phyloP scores from a whole-genome alignment of 30 jellyfish, hydroid and myxozoan species.

The Clytia hemisphaerica region DNA sequence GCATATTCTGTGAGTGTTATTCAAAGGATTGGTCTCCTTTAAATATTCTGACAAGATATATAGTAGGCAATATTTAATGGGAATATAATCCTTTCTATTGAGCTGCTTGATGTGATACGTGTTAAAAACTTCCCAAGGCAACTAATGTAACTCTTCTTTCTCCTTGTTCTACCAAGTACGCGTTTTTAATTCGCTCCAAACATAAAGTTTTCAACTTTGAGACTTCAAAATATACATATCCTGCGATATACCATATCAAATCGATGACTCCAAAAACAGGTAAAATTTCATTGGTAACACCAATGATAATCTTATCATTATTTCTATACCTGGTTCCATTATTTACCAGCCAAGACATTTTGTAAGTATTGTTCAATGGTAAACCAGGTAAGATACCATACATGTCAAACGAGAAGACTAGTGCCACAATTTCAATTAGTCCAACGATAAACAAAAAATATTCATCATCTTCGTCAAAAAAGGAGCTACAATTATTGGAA shows the following conservation, averaged over 20 bases:
- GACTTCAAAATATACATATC: slow-evolving; percentile 11
- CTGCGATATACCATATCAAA: background rate
- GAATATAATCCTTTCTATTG: background rate
- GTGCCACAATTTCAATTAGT: background rate
- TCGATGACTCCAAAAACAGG: slow-evolving; percentile 15
- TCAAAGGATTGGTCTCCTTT: too few species aligned
- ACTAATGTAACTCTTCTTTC: background rate
- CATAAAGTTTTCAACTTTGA: slow-evolving; percentile 1
- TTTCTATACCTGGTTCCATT: slow-evolving; percentile 19
- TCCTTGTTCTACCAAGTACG: slow-evolving; percentile 7
- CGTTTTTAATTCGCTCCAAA: slow-evolving; percentile 1
- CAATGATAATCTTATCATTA: slow-evolving; percentile 16
- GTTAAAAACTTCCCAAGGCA: background rate
- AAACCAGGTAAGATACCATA: slow-evolving; percentile 17
- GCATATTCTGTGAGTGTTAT: too few species aligned
- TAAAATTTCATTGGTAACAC: background rate
- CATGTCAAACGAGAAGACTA: background rate
- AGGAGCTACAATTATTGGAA: slow-evolving; percentile 6
- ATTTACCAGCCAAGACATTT: slow-evolving; percentile 8
- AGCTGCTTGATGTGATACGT: slow-evolving; percentile 15
- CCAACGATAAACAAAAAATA: slow-evolving; percentile 4
- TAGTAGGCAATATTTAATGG: slow-evolving; percentile 13
- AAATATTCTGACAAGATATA: slow-evolving; percentile 13
- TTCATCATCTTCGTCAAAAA: background rate
- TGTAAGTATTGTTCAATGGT: background rate